Conservation (phyloP, 2,797 vertebrate genomes). For the Gambelia wislizenii region DNA sequence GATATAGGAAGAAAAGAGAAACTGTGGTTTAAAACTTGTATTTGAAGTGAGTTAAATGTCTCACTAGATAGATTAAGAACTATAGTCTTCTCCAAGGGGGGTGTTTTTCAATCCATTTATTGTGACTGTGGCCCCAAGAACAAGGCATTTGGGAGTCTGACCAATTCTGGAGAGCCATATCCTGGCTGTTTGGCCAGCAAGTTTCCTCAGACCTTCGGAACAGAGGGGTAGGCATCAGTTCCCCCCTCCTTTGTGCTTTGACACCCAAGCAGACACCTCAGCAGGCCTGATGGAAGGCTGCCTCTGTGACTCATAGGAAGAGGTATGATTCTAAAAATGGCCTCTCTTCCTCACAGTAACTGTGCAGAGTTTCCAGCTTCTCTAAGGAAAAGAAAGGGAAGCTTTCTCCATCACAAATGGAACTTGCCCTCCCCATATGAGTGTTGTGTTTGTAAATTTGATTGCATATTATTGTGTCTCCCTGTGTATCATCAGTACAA, state of each 20-base stretch:
- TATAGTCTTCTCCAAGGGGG: no score
- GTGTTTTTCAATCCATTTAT: no score
- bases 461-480: not conserved
- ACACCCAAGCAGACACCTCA: not conserved
- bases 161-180: no score
- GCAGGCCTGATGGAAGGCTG: not conserved
- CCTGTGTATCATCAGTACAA: not conserved
- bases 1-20: no score
- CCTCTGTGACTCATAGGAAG: not conserved
- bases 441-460: not conserved
- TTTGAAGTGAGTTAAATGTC: no score
- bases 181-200: not conserved
- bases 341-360: not conserved
- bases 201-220: not conserved
- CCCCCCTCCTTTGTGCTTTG: not conserved
- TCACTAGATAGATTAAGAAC: no score
- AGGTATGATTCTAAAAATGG: not conserved
- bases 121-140: no score
- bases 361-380: not conserved
- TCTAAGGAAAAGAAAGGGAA: not conserved
- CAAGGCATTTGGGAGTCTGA: no score
- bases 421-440: not conserved
- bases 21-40: no score
- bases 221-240: not conserved
- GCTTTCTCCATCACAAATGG: not conserved